Evolutionary conservation across 2,797 vertebrate species (phyloP).

Genomic region (Leptatherina wallacei): DNA sequence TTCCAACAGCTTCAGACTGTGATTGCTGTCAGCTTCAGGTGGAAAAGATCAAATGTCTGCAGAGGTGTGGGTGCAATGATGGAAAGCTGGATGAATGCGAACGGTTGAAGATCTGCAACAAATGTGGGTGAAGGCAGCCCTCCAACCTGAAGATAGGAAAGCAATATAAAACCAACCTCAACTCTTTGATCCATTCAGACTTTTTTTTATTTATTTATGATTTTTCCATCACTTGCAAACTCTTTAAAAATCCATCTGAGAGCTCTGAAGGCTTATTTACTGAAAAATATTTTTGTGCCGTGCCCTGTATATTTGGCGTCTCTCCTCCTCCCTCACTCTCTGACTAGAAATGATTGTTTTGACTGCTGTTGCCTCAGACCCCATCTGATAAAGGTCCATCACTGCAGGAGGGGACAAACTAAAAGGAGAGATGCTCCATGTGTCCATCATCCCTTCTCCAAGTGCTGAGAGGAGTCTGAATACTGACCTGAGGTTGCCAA

Average conservation of each 20-base stretch:
- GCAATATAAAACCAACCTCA: conserved; percentile 31
- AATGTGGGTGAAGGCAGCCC: not conserved
- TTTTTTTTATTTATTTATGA: conserved; percentile 62
- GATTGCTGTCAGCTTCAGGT: conserved; percentile 1
- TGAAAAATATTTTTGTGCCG: conserved; percentile 82
- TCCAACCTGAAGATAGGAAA: conserved; percentile 17
- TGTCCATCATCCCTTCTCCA: conserved; percentile 74
- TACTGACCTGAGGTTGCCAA: conserved; percentile 69
- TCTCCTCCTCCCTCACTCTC: conserved; percentile 47
- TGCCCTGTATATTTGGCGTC: conserved; percentile 62
- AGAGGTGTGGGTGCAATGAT: conserved; percentile 4
- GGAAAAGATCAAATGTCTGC: conserved; percentile 25
- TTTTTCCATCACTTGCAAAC: conserved; percentile 62
- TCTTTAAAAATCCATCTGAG: conserved; percentile 68
- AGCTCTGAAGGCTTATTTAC: conserved; percentile 69
- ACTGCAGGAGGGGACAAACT: conserved; percentile 48
- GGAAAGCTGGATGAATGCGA: conserved; percentile 23
- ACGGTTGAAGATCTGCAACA: not conserved
- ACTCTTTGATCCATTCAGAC: conserved; percentile 52
- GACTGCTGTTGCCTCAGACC: conserved; percentile 65
- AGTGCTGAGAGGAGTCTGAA: conserved; percentile 71
- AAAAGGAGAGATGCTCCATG: conserved; percentile 56
- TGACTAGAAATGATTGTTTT: conserved; percentile 68
- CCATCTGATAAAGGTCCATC: conserved; percentile 71
- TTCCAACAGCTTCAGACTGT: not conserved